Evolutionary conservation across 2,888 invertebrate species (phyloP).

Genomic region (Fabriciana adippe): DNA sequence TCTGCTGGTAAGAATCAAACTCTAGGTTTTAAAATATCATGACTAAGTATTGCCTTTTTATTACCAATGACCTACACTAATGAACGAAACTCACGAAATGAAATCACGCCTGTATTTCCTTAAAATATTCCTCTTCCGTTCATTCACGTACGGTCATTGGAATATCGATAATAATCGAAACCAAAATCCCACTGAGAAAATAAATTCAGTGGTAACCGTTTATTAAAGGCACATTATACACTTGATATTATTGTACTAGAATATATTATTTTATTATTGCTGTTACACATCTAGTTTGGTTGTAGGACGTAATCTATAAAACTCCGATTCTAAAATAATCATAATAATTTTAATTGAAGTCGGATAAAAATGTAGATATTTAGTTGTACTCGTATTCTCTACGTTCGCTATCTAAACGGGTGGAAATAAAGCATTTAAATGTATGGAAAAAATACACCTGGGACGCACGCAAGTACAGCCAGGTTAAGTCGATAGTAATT

Average conservation of each 20-base stretch:
- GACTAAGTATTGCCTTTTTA: slow-evolving; percentile 27
- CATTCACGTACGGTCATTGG: slow-evolving; percentile 42
- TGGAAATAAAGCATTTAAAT: too few species aligned
- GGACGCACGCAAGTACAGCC: too few species aligned
- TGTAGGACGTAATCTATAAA: background rate
- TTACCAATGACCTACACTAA: slow-evolving; percentile 31
- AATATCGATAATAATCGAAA: slow-evolving; percentile 36
- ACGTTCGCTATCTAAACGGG: too few species aligned
- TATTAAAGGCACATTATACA: background rate
- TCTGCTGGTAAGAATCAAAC: background rate
- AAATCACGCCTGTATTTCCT: slow-evolving; percentile 39
- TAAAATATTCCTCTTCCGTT: slow-evolving; percentile 39
- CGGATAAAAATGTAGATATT: too few species aligned
- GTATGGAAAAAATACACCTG: too few species aligned
- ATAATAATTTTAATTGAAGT: background rate
- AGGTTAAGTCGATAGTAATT: too few species aligned
- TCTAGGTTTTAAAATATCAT: slow-evolving; percentile 17
- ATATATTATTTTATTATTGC: too few species aligned
- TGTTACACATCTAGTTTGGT: background rate
- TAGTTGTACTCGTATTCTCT: too few species aligned
- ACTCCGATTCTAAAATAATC: background rate
- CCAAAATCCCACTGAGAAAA: slow-evolving; percentile 28
- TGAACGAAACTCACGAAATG: slow-evolving; percentile 30
- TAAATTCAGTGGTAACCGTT: slow-evolving; percentile 30
- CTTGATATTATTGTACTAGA: too few species aligned